Conservation (phyloP, 2,797 vertebrate genomes). For the Anguilla pacifica region DNA sequence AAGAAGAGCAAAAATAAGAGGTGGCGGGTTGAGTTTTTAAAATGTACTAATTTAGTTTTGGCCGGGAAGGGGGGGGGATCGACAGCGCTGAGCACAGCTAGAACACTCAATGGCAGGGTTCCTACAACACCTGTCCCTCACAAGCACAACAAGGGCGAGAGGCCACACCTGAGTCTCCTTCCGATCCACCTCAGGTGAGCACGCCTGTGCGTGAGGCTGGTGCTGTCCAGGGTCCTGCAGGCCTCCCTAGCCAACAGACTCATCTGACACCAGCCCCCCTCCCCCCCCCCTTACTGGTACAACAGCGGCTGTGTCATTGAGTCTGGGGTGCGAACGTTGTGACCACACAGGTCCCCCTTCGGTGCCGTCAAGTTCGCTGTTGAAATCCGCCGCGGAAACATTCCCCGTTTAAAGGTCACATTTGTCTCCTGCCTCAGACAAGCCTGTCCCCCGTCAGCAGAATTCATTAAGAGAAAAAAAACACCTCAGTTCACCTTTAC, state of each 20-base stretch:
- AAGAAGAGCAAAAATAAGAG: too few relatives aligned
- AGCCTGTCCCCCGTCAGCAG: background rate
- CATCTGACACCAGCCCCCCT: too few relatives aligned
- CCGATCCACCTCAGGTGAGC: background rate
- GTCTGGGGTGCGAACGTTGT: background rate
- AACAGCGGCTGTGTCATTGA: background rate
- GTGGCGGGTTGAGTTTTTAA: too few relatives aligned
- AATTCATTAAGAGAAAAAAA: background rate
- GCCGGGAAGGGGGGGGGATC: too few relatives aligned
- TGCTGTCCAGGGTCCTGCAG: background rate
- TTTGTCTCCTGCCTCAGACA: background rate
- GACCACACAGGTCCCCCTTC: background rate
- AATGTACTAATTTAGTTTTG: too few relatives aligned
- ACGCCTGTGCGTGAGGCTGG: background rate
- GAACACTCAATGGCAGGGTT: background rate
- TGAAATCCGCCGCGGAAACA: background rate
- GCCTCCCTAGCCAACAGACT: background rate
- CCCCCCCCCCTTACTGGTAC: too few relatives aligned
- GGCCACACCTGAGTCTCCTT: background rate
- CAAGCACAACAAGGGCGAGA: too few relatives aligned
- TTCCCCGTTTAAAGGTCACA: background rate
- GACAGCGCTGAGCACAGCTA: background rate
- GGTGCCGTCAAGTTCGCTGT: background rate
- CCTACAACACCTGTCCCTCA: background rate
- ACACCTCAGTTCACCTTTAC: background rate